These are phyloP conservation scores for Perizoma flavofasciatum DNA, from an alignment of 2,888 invertebrate species.

Conservation along the genomic window DNA sequence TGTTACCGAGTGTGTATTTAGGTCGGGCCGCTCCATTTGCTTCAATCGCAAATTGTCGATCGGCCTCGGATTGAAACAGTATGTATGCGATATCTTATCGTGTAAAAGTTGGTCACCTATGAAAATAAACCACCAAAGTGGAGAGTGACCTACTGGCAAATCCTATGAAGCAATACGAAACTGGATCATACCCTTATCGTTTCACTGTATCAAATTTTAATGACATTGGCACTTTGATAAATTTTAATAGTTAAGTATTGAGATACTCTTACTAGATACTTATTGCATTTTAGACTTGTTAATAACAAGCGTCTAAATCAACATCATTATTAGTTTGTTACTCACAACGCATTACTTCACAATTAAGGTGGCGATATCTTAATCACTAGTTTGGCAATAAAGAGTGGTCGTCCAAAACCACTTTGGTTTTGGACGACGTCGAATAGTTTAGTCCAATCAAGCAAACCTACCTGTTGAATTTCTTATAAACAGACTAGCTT, in stretches of 20 bases:
- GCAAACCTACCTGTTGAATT: constrained; percentile 3
- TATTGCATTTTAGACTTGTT: background rate
- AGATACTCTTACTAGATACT: background rate
- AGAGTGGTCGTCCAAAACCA: too few relatives aligned
- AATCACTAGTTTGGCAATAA: too few relatives aligned
- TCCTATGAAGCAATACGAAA: constrained; percentile 36
- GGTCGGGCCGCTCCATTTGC: constrained; percentile 79
- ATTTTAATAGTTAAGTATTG: constrained; percentile 6
- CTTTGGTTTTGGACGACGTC: background rate
- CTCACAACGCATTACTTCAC: background rate
- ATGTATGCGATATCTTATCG: constrained; percentile 76
- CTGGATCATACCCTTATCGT: constrained; percentile 37
- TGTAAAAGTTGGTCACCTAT: constrained; percentile 52
- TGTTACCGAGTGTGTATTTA: constrained; percentile 74
- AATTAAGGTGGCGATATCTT: too few relatives aligned
- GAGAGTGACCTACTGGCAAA: constrained; percentile 37
- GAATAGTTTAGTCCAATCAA: background rate
- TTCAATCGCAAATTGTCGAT: constrained; percentile 77
- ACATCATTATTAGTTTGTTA: too few relatives aligned
- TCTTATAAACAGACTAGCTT: background rate
- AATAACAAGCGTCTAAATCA: too few relatives aligned
- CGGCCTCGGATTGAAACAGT: constrained; percentile 71
- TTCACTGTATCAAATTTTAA: constrained; percentile 34
- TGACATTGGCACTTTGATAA: constrained; percentile 28
- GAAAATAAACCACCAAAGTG: constrained; percentile 28